These are phyloP conservation scores for Philereme transversata DNA, from an alignment of 2,888 invertebrate genomes.

Conservation along the genomic window DNA sequence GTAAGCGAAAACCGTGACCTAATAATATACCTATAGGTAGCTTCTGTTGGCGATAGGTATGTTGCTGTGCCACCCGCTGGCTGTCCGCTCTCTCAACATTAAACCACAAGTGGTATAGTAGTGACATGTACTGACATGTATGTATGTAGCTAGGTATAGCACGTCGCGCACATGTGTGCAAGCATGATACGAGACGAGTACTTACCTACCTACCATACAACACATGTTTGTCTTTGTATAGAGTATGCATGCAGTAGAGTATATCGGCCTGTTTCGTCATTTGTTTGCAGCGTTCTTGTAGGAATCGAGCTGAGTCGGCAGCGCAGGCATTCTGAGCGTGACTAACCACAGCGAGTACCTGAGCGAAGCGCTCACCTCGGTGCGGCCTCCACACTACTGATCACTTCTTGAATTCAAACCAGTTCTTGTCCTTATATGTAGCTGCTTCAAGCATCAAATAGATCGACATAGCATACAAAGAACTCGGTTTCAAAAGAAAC, in stretches of 20 bases:
- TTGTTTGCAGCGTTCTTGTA: slow-evolving; percentile 61
- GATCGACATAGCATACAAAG: slow-evolving; percentile 42
- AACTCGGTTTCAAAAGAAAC: slow-evolving; percentile 31
- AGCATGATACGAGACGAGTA: slow-evolving; percentile 17
- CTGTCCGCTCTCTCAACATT: slow-evolving; percentile 30
- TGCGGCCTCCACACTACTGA: slow-evolving; percentile 68
- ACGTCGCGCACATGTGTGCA: slow-evolving; percentile 28
- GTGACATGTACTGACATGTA: slow-evolving; percentile 25
- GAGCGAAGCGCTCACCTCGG: slow-evolving; percentile 72
- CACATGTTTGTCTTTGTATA: slow-evolving; percentile 33
- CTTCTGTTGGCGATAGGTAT: slow-evolving; percentile 19
- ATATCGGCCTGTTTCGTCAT: slow-evolving; percentile 51
- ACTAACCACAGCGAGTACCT: slow-evolving; percentile 68
- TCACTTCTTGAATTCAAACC: slow-evolving; percentile 75
- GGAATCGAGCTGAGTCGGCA: slow-evolving; percentile 54
- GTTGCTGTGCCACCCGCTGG: slow-evolving; percentile 33
- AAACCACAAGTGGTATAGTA: slow-evolving; percentile 32
- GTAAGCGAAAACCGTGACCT: slow-evolving; percentile 5
- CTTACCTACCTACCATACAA: slow-evolving; percentile 10
- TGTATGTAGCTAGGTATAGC: slow-evolving; percentile 11
- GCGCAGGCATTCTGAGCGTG: slow-evolving; percentile 73
- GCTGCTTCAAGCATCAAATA: slow-evolving; percentile 51
- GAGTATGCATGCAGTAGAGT: slow-evolving; percentile 14
- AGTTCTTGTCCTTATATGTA: slow-evolving; percentile 60
- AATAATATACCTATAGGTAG: slow-evolving; percentile 12